These are phyloP conservation scores for Solenopsis fugax DNA, from an alignment of 1,140 invertebrate genomes.

Conservation along the genomic window DNA sequence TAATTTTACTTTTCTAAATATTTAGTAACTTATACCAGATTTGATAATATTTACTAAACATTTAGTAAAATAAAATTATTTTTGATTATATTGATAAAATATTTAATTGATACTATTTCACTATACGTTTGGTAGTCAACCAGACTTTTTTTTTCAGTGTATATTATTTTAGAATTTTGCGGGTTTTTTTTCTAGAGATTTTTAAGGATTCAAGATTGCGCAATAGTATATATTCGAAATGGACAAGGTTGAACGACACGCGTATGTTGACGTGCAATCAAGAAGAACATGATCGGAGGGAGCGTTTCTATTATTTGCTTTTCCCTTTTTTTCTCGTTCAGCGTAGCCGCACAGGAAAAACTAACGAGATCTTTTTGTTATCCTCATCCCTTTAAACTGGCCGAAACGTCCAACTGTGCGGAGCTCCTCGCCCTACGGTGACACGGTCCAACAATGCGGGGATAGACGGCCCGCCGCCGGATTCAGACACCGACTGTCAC, in stretches of 20 bases:
- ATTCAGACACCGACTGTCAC: constrained; percentile 71
- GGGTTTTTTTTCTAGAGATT: not conserved
- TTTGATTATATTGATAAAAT: too few species aligned
- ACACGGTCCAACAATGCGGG: constrained; percentile 75
- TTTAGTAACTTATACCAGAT: too few species aligned
- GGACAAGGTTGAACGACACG: not conserved
- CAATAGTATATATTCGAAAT: not conserved
- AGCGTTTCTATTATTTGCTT: not conserved
- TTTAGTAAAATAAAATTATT: too few species aligned
- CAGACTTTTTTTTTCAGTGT: too few species aligned
- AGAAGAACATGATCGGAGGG: not conserved
- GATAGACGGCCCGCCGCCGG: constrained; percentile 74
- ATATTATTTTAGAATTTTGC: not conserved
- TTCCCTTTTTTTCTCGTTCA: not conserved
- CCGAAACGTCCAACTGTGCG: constrained; percentile 26
- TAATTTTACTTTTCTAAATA: too few species aligned
- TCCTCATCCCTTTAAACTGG: constrained; percentile 13
- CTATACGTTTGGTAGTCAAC: too few species aligned
- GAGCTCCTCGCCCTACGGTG: constrained; percentile 68
- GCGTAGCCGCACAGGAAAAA: not conserved
- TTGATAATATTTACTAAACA: too few species aligned
- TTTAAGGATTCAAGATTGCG: not conserved
- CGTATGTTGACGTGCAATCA: not conserved
- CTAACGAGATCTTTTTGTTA: constrained; percentile 14
- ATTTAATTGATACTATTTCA: too few species aligned